These are phyloP conservation scores for Pseudococcus jackbeardsleyi DNA, from an alignment of 2,888 invertebrate genomes.

Conservation along the genomic window DNA sequence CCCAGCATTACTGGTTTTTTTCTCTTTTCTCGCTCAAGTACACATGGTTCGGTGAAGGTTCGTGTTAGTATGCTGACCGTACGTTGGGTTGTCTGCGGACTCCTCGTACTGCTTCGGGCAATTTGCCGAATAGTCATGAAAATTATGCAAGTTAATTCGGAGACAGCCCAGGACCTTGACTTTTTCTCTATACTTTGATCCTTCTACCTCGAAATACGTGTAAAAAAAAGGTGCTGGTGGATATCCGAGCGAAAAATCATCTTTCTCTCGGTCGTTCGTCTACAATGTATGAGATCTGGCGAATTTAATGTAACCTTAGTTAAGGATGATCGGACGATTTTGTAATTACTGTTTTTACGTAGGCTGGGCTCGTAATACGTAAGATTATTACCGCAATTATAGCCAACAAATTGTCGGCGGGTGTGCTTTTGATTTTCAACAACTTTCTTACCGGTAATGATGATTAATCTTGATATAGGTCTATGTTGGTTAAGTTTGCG, in stretches of 20 bases:
- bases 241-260: neutral
- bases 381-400: conserved; percentile 14
- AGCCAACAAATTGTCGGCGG: neutral
- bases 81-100: neutral
- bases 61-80: conserved; percentile 32
- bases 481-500: neutral
- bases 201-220: conserved; percentile 30
- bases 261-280: neutral
- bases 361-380: conserved; percentile 2
- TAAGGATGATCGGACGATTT: neutral
- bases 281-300: neutral
- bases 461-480: neutral
- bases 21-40: conserved; percentile 25
- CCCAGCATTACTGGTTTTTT: conserved; percentile 12
- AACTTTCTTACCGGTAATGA: conserved; percentile 31
- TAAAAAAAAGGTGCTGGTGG: neutral
- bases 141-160: conserved; percentile 46
- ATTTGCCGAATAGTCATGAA: conserved; percentile 49
- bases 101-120: neutral
- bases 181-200: conserved; percentile 44
- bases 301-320: neutral
- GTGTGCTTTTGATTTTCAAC: neutral
- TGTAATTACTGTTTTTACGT: conserved; percentile 15
- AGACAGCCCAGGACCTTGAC: conserved; percentile 35
- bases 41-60: conserved; percentile 38